Evolutionary conservation across 1,140 invertebrate species (phyloP).

Genomic region (Caenorhabditis latens): DNA sequence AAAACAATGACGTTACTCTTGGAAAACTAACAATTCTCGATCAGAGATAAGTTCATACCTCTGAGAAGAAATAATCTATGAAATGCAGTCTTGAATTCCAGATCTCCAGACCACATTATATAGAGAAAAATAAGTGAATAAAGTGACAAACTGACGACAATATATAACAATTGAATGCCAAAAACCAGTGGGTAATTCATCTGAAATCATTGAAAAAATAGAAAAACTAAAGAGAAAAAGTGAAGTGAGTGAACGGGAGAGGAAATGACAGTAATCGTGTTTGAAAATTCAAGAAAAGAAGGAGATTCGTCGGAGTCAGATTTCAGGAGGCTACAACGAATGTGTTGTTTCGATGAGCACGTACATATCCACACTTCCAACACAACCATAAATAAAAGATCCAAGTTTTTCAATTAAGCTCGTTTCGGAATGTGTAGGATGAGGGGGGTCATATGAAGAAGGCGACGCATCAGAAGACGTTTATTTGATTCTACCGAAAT

Average conservation of each 20-base stretch:
- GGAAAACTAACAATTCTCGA: neutral
- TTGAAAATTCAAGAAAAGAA: neutral
- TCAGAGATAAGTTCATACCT: neutral
- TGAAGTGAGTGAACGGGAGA: neutral
- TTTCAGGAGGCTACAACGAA: slow-evolving; percentile 1
- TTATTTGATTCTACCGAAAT: slow-evolving; percentile 31
- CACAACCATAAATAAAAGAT: neutral
- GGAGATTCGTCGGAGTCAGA: neutral
- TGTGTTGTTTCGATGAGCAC: slow-evolving; percentile 34
- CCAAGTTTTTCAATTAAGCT: slow-evolving; percentile 28
- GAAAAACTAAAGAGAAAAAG: neutral
- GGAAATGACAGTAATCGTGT: slow-evolving; percentile 38
- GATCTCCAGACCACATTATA: slow-evolving; percentile 31
- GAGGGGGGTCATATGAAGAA: slow-evolving; percentile 11
- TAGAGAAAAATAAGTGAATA: slow-evolving; percentile 26
- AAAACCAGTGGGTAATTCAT: slow-evolving; percentile 27
- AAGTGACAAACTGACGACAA: neutral
- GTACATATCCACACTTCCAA: neutral
- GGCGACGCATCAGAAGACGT: neutral
- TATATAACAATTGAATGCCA: neutral
- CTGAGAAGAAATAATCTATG: slow-evolving; percentile 22
- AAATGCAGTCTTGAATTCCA: slow-evolving; percentile 30
- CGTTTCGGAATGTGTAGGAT: neutral
- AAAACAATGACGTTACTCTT: neutral
- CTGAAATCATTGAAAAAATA: slow-evolving; percentile 22